Percentiles rank a stretch among this genome's conserved stretches.
phyloP scores from a whole-genome alignment of 2,888 invertebrate species.

The Drosophila dives region DNA sequence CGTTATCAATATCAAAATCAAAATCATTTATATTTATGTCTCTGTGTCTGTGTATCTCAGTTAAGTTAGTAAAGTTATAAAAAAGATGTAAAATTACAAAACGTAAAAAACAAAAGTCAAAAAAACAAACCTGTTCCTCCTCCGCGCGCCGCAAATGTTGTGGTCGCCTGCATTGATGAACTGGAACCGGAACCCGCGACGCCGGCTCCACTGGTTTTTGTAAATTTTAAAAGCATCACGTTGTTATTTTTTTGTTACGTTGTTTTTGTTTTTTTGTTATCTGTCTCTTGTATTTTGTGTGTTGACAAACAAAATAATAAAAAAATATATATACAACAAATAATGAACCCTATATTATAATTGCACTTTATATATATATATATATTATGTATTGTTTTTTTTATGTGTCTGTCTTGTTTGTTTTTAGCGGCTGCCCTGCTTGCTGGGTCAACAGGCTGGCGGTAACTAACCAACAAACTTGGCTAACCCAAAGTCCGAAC shows the following conservation, averaged over 20 bases:
- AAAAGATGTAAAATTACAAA: conserved; percentile 15
- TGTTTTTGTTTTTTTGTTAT: conserved; percentile 30
- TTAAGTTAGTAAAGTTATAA: conserved; percentile 11
- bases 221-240: conserved; percentile 78
- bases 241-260: conserved; percentile 39
- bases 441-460: conserved; percentile 33
- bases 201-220: conserved; percentile 78
- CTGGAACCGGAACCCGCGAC: conserved; percentile 66
- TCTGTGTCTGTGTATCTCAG: not conserved
- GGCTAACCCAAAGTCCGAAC: conserved; percentile 49
- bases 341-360: not conserved
- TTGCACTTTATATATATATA: conserved; percentile 24
- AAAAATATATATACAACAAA: conserved; percentile 9
- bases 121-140: conserved; percentile 80
- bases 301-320: conserved; percentile 8
- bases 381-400: conserved; percentile 11
- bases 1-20: conserved; percentile 22
- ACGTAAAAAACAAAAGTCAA: conserved; percentile 5
- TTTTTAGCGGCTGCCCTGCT: conserved; percentile 20
- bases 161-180: conserved; percentile 69
- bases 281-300: conserved; percentile 14
- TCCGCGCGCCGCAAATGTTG: conserved; percentile 72
- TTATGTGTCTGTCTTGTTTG: conserved; percentile 7
- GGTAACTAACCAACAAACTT: conserved; percentile 30
- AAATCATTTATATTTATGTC: conserved; percentile 8